Base-by-base conservation (phyloP, 30 jellyfish, hydroid and myxozoan genomes). In the Hydractinia echinata region DNA sequence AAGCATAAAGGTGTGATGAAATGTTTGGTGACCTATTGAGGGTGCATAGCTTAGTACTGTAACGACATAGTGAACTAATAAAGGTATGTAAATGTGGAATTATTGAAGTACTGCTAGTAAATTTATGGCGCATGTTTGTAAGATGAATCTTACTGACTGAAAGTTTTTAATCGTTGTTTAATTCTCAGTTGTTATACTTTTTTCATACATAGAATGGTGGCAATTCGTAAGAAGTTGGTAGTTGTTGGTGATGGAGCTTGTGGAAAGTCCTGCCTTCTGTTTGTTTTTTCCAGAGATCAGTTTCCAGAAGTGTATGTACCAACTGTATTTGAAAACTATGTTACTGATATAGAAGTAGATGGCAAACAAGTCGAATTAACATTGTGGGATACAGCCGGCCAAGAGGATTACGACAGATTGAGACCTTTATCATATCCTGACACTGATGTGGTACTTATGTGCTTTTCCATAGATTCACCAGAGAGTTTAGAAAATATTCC, bases 171-270 rank as follows among this genome's bases (percentile, higher is more conserved):
- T 64, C 18, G 4, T 64, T 64, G 19, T 64, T 64, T 16, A 58
- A 58, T 64, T n/a, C 1, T 51, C 19, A n/a, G 19, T 64, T 64
- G 19, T 6, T 6, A 6, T 13, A n/a, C 6, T 64, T 44, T 13
- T 51, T 64, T n/a, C 51, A 51, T 64, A n/a, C 18, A 7, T 51
- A 60, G 44, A 20, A 94, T 95, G 99, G 97, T 97, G 54, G 97
- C 98, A 18, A 89, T 88, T 73, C 79, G 99, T 19, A 95, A 95
- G 89, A 95, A 95, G 73, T 72, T 95, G 53, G 99, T 95, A 48
- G 86, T 95, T 66, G 99, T 95, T 82, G 99, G 99, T 39, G 99
- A 95, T 89, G 99, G 99, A 68, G 99, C 99, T n/a, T 95, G 99
- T 84, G 99, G 99, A 74, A 95, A 95, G 85, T 89, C 99, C 18